Base-by-base conservation (phyloP, 2,888 invertebrate genomes). In the Hirtodrosophila cameraria region DNA sequence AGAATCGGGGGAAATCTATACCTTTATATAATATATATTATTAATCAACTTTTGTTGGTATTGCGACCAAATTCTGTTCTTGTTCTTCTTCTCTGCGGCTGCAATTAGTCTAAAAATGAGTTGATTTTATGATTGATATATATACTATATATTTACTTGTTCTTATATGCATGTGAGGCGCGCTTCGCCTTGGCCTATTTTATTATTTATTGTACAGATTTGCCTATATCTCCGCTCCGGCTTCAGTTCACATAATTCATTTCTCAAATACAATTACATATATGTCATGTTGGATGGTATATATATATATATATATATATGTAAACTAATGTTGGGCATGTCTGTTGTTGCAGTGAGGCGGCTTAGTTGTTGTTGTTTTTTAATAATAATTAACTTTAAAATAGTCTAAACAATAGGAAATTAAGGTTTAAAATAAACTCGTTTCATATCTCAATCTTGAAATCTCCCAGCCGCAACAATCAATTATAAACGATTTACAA, bases 81-180 rank as follows among this genome's bases (percentile, higher is more conserved):
- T 41, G 23, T 46, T 49, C 18, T 28, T 25, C 15, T 45, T 33
- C 46, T 48, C 38, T 54, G 36, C 63, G 60, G 42, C 53, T 66
- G 61, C 43, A 61, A 69, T 74, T 75, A 71, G 55, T 45, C 67
- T 72, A 79, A 62, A 65, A 66, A 73, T 69, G 65, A 57, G 49
- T 55, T 59, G 38, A 36, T 62, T 18, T 35, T 35, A 13, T 50
- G 42, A 46, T 7, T 52, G 27, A n/a, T n/a, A n/a, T n/a, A n/a
- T n/a, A n/a, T n/a, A n/a, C n/a, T 48, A 9, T 48, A 31, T 36
- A 2, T 42, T 15, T 35, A 7, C 33, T 16, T 20, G 6, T 31
- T 30, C 39, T 8, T 45, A 13, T 31, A 35, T 49, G 12, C 27
- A 8, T 50, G 8, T 35, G 9, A 53, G 28, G 36, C 36, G 18